Percentiles rank a stretch among this genome's conserved stretches.
Conservation (phyloP, 92 coral and sea anemone genomes). For the Bergia sp. region DNA sequence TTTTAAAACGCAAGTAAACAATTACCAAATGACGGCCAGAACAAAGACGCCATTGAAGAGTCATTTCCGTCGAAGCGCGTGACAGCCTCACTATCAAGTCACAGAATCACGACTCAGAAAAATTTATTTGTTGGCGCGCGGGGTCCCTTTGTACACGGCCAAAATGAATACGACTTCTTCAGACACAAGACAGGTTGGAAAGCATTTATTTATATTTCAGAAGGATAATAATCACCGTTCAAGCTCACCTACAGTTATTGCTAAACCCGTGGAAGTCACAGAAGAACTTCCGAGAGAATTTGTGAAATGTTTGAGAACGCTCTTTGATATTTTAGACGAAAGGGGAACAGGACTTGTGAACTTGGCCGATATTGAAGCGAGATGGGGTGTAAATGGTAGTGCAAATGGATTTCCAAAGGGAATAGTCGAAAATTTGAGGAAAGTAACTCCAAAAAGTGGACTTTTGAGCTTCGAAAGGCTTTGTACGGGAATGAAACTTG, state of each 20-base stretch:
- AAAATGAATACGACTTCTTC: constrained; percentile 21
- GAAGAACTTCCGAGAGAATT: constrained; percentile 89
- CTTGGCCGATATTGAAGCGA: constrained; percentile 81
- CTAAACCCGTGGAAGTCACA: constrained; percentile 49
- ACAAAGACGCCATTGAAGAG: background rate
- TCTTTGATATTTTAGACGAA: constrained; percentile 92
- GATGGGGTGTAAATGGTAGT: constrained; percentile 71
- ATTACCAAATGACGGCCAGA: background rate
- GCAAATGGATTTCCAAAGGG: constrained; percentile 70
- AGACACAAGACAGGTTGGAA: constrained; percentile 72
- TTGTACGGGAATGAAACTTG: constrained; percentile 83
- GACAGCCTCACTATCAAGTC: constrained; percentile 38
- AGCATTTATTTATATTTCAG: constrained; percentile 73
- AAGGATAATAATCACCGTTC: constrained; percentile 44
- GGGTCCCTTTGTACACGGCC: background rate
- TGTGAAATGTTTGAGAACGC: constrained; percentile 78
- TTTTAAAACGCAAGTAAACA: too few species aligned
- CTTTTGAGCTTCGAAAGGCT: constrained; percentile 84
- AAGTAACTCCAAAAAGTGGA: constrained; percentile 82
- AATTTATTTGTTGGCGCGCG: constrained; percentile 17
- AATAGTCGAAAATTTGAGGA: constrained; percentile 76
- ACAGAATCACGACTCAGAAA: constrained; percentile 6
- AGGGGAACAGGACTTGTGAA: constrained; percentile 75
- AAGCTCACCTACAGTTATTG: constrained; percentile 32
- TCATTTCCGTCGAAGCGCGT: constrained; percentile 4